A percentile compares a stretch with the other conserved stretches of the same genome.
Conservation (phyloP, 2,888 invertebrate species). For the Papilio elwesi region DNA sequence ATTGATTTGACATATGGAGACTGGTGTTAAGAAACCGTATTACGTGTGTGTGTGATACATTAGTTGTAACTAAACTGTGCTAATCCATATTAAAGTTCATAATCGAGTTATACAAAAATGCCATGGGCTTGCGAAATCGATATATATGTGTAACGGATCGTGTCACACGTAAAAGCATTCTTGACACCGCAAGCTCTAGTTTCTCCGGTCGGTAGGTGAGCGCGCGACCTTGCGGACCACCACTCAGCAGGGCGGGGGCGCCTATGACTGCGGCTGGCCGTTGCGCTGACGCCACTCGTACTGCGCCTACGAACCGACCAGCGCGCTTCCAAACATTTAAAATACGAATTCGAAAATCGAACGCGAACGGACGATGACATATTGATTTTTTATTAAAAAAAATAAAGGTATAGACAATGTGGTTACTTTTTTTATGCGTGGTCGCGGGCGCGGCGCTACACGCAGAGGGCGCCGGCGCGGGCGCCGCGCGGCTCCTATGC, state of each 20-base stretch:
- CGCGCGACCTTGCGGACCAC: constrained; percentile 69
- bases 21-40: constrained; percentile 25
- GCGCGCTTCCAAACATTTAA: constrained; percentile 63
- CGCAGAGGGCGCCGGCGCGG: constrained; percentile 70
- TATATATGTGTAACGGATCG: constrained; percentile 43
- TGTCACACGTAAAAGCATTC: constrained; percentile 53
- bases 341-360: constrained; percentile 54
- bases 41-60: constrained; percentile 11
- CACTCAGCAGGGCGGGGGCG: constrained; percentile 74
- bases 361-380: constrained; percentile 64
- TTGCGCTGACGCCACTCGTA: constrained; percentile 66
- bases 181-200: constrained; percentile 54
- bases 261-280: constrained; percentile 65
- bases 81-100: constrained; percentile 40
- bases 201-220: constrained; percentile 63
- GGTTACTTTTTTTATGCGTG: constrained; percentile 69
- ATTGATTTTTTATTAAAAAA: constrained; percentile 54
- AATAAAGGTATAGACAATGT: constrained; percentile 58
- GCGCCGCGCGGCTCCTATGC: constrained; percentile 78
- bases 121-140: constrained; percentile 39
- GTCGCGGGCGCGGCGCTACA: constrained; percentile 62
- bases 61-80: constrained; percentile 29
- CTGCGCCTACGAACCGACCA: constrained; percentile 69
- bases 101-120: constrained; percentile 41
- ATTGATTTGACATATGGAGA: constrained; percentile 22